Percentiles rank a stretch among this genome's conserved stretches.
phyloP scores from a whole-genome alignment of 2,113 vertebrate genomes.

The Dipodomys stephensi region DNA sequence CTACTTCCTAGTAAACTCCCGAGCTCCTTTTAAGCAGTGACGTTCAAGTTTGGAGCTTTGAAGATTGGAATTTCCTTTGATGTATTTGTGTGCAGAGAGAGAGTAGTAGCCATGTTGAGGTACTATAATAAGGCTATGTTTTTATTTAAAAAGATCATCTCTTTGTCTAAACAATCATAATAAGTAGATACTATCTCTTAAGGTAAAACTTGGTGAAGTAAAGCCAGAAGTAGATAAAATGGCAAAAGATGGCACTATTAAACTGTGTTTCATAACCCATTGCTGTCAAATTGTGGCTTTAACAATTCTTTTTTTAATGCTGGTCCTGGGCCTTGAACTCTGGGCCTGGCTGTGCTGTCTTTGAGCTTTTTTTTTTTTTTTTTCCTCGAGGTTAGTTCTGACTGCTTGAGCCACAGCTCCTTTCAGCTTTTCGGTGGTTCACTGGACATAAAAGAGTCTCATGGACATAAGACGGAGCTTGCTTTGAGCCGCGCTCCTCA shows the following conservation, averaged over 20 bases:
- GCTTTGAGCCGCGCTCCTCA: no score
- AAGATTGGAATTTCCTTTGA: slow-evolving; percentile 53
- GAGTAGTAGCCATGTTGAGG: not conserved
- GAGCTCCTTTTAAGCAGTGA: slow-evolving; percentile 18
- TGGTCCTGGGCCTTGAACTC: no score
- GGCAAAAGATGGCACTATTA: not conserved
- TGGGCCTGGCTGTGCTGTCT: no score
- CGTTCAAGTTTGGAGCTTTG: slow-evolving; percentile 56
- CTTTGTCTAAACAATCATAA: not conserved
- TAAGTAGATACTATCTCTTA: not conserved
- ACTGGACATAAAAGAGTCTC: no score
- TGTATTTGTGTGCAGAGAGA: not conserved
- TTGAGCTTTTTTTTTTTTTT: no score
- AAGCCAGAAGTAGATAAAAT: slow-evolving; percentile 20
- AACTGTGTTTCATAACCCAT: not conserved
- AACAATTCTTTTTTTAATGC: no score
- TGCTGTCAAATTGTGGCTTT: no score
- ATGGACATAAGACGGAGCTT: no score
- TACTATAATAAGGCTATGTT: not conserved
- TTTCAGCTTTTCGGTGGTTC: no score
- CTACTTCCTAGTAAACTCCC: slow-evolving; percentile 36
- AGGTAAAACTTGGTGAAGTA: not conserved
- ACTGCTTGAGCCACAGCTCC: no score
- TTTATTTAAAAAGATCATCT: not conserved
- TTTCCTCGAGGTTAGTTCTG: no score